phyloP scores from a whole-genome alignment of 2,113 vertebrate genomes.

The Carassius gibelio region DNA sequence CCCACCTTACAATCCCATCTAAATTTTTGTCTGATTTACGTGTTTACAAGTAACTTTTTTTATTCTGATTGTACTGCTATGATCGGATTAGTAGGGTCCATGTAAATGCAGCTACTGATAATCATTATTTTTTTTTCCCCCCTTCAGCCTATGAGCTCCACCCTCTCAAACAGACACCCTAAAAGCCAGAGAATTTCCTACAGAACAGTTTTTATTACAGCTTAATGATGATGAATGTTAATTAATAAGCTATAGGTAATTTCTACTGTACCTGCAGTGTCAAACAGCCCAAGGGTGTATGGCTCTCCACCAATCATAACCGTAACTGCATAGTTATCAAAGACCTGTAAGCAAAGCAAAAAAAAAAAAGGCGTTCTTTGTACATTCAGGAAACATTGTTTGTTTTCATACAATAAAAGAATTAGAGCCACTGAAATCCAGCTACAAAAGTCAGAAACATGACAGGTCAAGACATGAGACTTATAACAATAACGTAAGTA shows the following conservation, averaged over 20 bases:
- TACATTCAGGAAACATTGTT: no score
- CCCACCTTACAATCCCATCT: no score
- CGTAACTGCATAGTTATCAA: constrained; percentile 99
- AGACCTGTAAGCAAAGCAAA: constrained; percentile 80
- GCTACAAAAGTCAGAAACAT: neutral
- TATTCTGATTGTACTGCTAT: no score
- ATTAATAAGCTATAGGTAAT: neutral
- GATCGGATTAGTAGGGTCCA: no score
- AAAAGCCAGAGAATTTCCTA: neutral
- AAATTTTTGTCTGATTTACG: no score
- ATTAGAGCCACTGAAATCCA: neutral
- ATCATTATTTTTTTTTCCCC: neutral
- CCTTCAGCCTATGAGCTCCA: neutral
- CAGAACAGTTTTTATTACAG: neutral
- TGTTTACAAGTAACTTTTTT: no score
- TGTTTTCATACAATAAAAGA: neutral
- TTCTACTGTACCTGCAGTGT: constrained; percentile 91
- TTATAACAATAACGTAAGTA: neutral
- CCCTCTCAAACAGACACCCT: neutral
- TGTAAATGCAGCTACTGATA: neutral
- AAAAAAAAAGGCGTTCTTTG: no score
- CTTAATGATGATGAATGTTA: neutral
- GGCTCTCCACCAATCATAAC: constrained; percentile 99
- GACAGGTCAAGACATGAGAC: neutral
- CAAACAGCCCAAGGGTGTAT: constrained; percentile 97